Evolutionary conservation across 23 tunicate species (phyloP).

Genomic region (Phallusia fumigata): DNA sequence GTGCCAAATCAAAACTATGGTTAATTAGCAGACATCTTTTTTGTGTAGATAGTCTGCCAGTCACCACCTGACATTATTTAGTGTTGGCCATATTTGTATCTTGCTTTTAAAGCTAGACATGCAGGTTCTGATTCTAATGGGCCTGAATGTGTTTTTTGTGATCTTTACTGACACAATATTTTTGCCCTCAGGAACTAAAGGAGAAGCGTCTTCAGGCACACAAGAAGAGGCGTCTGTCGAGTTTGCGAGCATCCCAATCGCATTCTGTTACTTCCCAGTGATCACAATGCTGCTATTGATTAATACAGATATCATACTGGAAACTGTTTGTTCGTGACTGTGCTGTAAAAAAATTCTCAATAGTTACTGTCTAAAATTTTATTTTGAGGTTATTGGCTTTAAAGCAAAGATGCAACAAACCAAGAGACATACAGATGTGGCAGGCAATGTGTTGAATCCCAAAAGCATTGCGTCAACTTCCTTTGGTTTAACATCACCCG

Average conservation of each 20-base stretch:
- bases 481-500: no score
- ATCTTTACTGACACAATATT: not conserved
- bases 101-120: not conserved
- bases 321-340: not conserved
- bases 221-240: slow-evolving; percentile 73
- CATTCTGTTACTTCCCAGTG: slow-evolving; percentile 69
- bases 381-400: no score
- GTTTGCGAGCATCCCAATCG: slow-evolving; percentile 80
- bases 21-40: slow-evolving; percentile 15
- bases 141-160: not conserved
- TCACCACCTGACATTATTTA: slow-evolving; percentile 21
- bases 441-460: no score
- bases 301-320: not conserved
- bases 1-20: slow-evolving; percentile 24
- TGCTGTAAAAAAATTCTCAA: no score
- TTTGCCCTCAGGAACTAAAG: slow-evolving; percentile 36
- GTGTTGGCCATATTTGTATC: not conserved
- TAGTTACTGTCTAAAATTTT: no score
- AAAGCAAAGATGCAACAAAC: no score
- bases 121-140: not conserved
- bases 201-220: slow-evolving; percentile 63
- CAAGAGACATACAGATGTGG: no score
- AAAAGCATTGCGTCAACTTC: no score
- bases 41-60: slow-evolving; percentile 2
- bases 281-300: not conserved